Evolutionary conservation across 2,888 invertebrate genomes (phyloP).

Genomic region (Rhorus exstirpatorius): DNA sequence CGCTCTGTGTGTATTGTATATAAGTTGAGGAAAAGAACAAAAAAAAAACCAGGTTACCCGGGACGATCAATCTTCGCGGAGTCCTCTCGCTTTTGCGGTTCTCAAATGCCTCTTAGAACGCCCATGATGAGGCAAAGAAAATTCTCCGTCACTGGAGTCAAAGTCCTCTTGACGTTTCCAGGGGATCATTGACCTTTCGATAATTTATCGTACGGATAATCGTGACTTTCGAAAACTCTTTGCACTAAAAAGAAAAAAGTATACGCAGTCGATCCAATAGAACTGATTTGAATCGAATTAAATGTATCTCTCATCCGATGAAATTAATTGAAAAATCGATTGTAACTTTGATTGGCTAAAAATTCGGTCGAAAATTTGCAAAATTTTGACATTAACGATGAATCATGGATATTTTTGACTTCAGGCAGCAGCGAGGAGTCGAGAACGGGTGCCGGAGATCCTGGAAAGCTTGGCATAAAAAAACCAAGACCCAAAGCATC

Average conservation of each 20-base stretch:
- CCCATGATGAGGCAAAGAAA: constrained; percentile 38
- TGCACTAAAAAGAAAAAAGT: no score
- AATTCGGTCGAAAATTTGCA: background rate
- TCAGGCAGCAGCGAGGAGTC: constrained; percentile 87
- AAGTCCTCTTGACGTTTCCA: constrained; percentile 17
- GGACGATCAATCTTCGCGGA: no score
- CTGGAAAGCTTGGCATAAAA: constrained; percentile 88
- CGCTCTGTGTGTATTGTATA: no score
- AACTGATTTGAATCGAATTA: background rate
- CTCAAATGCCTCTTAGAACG: constrained; percentile 30
- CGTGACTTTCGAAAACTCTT: no score
- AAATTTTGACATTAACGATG: background rate
- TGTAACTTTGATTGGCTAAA: no score
- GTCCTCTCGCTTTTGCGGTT: no score
- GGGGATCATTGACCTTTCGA: constrained; percentile 26
- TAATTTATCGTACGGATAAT: constrained; percentile 10
- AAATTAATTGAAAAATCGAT: background rate
- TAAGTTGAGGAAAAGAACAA: no score
- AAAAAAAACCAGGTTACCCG: constrained; percentile 7
- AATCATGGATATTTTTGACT: constrained; percentile 73
- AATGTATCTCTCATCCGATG: background rate
- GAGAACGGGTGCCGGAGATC: constrained; percentile 86
- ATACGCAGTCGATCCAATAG: no score
- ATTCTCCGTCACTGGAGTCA: background rate
- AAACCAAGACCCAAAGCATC: constrained; percentile 94